Base-by-base conservation (phyloP, 2,113 vertebrate species). In the Choloepus hoffmanni region DNA sequence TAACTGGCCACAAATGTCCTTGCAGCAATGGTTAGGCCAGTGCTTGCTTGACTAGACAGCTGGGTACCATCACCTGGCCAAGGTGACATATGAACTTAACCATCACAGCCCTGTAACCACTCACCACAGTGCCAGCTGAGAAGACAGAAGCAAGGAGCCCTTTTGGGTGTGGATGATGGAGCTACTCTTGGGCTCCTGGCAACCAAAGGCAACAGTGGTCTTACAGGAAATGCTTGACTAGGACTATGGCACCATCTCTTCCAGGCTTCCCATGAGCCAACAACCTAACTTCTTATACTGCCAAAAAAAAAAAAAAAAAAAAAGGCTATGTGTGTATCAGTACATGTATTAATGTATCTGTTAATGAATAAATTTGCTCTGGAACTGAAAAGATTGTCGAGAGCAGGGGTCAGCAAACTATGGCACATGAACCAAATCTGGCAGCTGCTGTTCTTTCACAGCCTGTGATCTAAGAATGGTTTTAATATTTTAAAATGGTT, bases 281-380 rank as follows among this genome's bases (percentile, higher is more conserved):
- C 5, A 14, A 60, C 7, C 36, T 48, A 74, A 79, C 45, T 72
- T 43, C 67, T 74, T 48, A 74, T 24, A 36, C 30, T 60, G 23
- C 74, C 33, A 36, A 36, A 36, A 36, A 36, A 36, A 36, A 36
- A 36, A 36, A 36, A 62, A 30, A 40, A 67, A 67, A 10, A 30
- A 21, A 50, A 43, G 15, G 28, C 26, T 76, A 43, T 19, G 9
- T 30, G 2, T 90, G 0, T 36, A 23, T 12, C 11, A 13, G 21
- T 70, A 65, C 40, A 14, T 87, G 15, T 48, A 50, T 58, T 87
- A 55, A 90, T 33, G 73, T 89, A 79, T 11, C 40, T 88, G 21
- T 90, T 65, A 92, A 21, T 60, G 77, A 72, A 43, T 87, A 92
- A 77, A 82, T 43, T 86, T 21, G 30, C 53, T n/a, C 62, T 62